These are phyloP conservation scores for Thermophis baileyi DNA, from an alignment of 2,113 vertebrate species.

Conservation along the genomic window DNA sequence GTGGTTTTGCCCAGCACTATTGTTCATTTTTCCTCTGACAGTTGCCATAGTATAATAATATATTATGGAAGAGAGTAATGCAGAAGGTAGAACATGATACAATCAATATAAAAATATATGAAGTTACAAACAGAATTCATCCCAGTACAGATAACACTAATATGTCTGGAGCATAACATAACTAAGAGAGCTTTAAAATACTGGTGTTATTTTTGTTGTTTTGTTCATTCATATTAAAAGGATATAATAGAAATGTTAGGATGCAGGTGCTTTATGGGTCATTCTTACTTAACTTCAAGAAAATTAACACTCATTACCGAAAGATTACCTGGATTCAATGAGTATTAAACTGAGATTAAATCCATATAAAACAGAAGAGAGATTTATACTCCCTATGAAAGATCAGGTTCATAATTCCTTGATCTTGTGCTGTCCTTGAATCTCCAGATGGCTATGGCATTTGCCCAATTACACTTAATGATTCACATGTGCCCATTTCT, in stretches of 20 bases:
- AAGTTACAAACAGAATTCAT: conserved; percentile 29
- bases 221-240: not conserved
- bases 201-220: not conserved
- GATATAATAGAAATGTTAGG: not conserved
- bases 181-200: not conserved
- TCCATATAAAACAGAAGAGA: not conserved
- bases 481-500: not conserved
- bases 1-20: not conserved
- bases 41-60: not conserved
- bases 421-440: not conserved
- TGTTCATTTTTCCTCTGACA: not conserved
- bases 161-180: conserved; percentile 1
- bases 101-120: not conserved
- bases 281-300: not conserved
- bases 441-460: not conserved
- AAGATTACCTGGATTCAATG: not conserved
- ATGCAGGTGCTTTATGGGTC: not conserved
- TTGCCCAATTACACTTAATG: not conserved
- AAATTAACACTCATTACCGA: not conserved
- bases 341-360: not conserved
- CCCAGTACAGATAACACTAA: not conserved
- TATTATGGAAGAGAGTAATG: not conserved
- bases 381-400: not conserved
- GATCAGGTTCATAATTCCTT: not conserved
- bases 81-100: not conserved